A percentile compares a stretch with the other conserved stretches of the same genome.
phyloP scores from a whole-genome alignment of 2,113 vertebrate species.

The Octodon degus region DNA sequence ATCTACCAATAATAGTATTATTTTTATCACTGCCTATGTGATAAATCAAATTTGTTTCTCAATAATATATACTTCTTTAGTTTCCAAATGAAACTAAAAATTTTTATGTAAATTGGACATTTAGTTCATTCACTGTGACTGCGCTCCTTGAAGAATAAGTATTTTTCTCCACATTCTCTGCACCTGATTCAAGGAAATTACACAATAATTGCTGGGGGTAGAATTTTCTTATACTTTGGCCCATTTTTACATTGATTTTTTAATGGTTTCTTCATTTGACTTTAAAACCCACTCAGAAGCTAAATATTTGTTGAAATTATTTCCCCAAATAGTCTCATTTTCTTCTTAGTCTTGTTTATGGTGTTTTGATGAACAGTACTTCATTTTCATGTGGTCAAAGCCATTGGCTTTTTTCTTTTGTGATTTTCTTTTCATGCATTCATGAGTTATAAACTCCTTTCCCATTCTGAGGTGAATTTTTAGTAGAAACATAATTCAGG shows the following conservation, averaged over 20 bases:
- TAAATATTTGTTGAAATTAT: constrained; percentile 37
- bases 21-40: constrained; percentile 1
- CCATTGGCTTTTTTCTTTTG: not conserved
- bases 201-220: not conserved
- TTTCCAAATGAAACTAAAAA: not conserved
- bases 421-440: not conserved
- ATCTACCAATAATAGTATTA: not conserved
- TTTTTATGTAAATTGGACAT: not conserved
- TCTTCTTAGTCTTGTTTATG: constrained; percentile 26
- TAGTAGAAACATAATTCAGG: not conserved
- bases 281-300: not conserved
- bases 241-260: not conserved
- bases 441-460: not conserved
- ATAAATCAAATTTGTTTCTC: not conserved
- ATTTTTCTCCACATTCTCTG: not conserved
- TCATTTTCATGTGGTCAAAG: constrained; percentile 26
- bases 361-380: constrained; percentile 9
- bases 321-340: not conserved
- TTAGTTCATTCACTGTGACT: constrained; percentile 36
- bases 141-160: not conserved
- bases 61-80: not conserved
- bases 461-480: constrained; percentile 54
- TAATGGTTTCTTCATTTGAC: not conserved
- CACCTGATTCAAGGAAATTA: not conserved
- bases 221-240: not conserved